These are phyloP conservation scores for Cephalophus harveyi DNA, from an alignment of 2,113 vertebrate genomes.

Conservation along the genomic window DNA sequence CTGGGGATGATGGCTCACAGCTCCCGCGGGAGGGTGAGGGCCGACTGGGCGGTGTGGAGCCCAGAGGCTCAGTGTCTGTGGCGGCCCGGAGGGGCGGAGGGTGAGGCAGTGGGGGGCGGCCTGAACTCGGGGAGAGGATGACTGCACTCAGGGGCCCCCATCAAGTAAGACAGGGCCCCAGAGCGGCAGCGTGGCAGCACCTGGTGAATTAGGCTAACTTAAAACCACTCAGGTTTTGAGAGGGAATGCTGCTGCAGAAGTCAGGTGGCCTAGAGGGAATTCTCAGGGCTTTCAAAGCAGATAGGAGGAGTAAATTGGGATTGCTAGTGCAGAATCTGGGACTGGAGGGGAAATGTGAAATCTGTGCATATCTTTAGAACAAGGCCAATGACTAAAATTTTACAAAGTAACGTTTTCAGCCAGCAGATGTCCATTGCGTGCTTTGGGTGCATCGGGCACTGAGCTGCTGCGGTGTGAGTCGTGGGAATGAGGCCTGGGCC, in stretches of 20 bases:
- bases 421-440: constrained; percentile 72
- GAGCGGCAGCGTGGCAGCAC: neutral
- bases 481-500: constrained; percentile 54
- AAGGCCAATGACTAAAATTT: neutral
- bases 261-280: neutral
- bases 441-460: neutral
- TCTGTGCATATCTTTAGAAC: neutral
- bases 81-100: neutral
- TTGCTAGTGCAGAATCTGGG: neutral
- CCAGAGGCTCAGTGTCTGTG: neutral
- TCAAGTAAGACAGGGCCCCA: neutral
- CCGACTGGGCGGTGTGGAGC: neutral
- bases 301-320: neutral
- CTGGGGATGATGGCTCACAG: neutral
- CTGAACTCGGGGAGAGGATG: neutral
- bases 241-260: neutral
- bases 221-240: neutral
- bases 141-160: neutral
- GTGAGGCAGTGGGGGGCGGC: neutral
- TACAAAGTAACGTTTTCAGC: neutral
- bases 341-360: neutral
- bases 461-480: constrained; percentile 74
- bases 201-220: neutral
- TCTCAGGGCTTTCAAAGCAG: neutral
- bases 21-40: neutral